Conservation (phyloP, 2,113 vertebrate genomes). For the Dolichotis patagonum region DNA sequence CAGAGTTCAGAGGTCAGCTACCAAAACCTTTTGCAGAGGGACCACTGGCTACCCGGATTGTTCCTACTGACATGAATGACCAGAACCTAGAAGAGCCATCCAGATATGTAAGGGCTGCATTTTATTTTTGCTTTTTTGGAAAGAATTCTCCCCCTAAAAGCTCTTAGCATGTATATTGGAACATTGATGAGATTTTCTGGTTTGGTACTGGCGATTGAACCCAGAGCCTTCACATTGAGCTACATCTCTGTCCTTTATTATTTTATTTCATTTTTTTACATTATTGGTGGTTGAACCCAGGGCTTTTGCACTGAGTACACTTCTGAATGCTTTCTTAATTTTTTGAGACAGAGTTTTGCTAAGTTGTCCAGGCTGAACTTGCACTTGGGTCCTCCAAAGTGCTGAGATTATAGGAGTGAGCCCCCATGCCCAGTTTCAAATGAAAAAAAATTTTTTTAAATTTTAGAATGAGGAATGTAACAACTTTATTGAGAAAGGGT, state of each 20-base stretch:
- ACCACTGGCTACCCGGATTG: conserved; percentile 89
- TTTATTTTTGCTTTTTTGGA: background rate
- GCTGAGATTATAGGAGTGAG: background rate
- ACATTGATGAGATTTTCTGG: background rate
- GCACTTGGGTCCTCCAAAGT: background rate
- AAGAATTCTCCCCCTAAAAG: background rate
- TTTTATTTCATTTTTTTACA: background rate
- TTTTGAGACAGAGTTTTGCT: background rate
- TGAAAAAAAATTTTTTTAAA: background rate
- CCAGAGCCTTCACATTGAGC: background rate
- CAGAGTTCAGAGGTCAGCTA: conserved; percentile 97
- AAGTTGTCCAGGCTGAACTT: background rate
- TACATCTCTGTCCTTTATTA: background rate
- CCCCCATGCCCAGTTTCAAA: background rate
- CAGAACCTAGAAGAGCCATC: conserved; percentile 96
- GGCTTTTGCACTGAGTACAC: background rate
- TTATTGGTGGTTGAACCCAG: background rate
- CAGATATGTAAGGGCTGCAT: conserved; percentile 91
- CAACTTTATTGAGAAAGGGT: background rate
- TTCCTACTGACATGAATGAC: conserved; percentile 96
- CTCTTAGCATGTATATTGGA: background rate
- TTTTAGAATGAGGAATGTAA: background rate
- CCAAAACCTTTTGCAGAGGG: conserved; percentile 93
- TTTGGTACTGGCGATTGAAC: background rate
- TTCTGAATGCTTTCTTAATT: background rate